A percentile compares a stretch with the other conserved stretches of the same genome.
Conservation (phyloP, 2,113 vertebrate genomes). For the Notothenia rossii region DNA sequence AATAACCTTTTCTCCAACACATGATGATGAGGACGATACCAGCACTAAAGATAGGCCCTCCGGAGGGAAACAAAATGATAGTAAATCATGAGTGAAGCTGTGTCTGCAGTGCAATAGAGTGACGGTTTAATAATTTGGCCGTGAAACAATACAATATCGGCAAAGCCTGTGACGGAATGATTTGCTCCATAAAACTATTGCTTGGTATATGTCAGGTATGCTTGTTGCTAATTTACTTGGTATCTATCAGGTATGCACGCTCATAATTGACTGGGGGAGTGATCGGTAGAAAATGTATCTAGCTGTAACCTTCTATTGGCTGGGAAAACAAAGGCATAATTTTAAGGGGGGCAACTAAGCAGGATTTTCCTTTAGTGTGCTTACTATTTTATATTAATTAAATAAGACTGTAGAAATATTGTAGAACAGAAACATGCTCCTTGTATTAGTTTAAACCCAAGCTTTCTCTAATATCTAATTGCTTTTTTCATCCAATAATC, state of each 20-base stretch:
- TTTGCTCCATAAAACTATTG: constrained; percentile 28
- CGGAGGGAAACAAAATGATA: constrained; percentile 48
- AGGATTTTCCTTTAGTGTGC: too few relatives aligned
- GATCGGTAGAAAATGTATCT: constrained; percentile 17
- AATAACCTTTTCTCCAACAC: constrained; percentile 65
- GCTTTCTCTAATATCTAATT: background rate
- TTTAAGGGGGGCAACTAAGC: background rate
- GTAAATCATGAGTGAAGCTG: constrained; percentile 54
- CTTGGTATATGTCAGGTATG: constrained; percentile 37
- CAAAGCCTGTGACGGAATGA: constrained; percentile 34
- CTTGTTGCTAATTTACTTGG: constrained; percentile 48
- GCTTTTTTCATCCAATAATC: background rate
- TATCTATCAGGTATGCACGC: constrained; percentile 38
- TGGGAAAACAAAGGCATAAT: constrained; percentile 16
- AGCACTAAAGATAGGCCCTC: constrained; percentile 68
- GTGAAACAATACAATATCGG: constrained; percentile 34
- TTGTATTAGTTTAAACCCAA: too few relatives aligned
- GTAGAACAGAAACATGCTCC: too few relatives aligned
- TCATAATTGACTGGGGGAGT: constrained; percentile 49
- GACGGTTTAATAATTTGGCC: constrained; percentile 34
- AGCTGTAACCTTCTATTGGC: constrained; percentile 13
- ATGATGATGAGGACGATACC: constrained; percentile 67
- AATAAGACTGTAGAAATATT: too few relatives aligned
- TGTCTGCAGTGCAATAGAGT: constrained; percentile 27
- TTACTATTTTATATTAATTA: too few relatives aligned